A percentile compares a stretch with the other conserved stretches of the same genome.
phyloP scores from a whole-genome alignment of 2,888 invertebrate genomes.

The Petrophora chlorosata region DNA sequence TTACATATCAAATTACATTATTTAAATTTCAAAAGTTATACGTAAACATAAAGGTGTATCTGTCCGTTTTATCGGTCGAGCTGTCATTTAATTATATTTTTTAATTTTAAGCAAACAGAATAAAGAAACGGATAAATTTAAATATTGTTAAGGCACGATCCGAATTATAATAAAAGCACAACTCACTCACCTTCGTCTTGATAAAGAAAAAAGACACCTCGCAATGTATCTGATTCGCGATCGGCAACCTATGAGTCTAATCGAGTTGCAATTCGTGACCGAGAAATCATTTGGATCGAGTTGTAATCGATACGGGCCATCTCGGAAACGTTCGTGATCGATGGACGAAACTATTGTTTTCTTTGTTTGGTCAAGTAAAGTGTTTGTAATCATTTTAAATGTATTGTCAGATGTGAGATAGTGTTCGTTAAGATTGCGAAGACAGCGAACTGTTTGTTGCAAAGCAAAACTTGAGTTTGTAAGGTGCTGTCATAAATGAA shows the following conservation, averaged over 20 bases:
- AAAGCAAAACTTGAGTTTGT: no score
- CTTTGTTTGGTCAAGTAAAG: background rate
- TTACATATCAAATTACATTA: no score
- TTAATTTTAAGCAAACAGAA: no score
- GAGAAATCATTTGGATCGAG: slow-evolving; percentile 44
- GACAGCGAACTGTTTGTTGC: no score
- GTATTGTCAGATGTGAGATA: slow-evolving; percentile 2
- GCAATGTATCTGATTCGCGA: slow-evolving; percentile 32
- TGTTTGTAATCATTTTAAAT: slow-evolving; percentile 2
- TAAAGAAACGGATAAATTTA: no score
- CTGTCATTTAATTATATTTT: no score
- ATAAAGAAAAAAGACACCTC: slow-evolving; percentile 26
- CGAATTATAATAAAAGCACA: background rate
- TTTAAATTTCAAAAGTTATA: no score
- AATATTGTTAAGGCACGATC: no score
- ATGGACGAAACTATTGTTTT: slow-evolving; percentile 13
- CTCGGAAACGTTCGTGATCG: slow-evolving; percentile 28
- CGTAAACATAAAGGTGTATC: no score
- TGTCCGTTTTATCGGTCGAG: no score
- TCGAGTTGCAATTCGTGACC: slow-evolving; percentile 44
- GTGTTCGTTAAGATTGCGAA: no score
- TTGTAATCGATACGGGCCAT: slow-evolving; percentile 49
- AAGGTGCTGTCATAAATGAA: no score
- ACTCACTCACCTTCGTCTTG: background rate
- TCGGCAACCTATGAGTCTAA: slow-evolving; percentile 37